These are phyloP conservation scores for Drosophila fuyamai DNA, from an alignment of 1,140 invertebrate genomes.

Conservation along the genomic window DNA sequence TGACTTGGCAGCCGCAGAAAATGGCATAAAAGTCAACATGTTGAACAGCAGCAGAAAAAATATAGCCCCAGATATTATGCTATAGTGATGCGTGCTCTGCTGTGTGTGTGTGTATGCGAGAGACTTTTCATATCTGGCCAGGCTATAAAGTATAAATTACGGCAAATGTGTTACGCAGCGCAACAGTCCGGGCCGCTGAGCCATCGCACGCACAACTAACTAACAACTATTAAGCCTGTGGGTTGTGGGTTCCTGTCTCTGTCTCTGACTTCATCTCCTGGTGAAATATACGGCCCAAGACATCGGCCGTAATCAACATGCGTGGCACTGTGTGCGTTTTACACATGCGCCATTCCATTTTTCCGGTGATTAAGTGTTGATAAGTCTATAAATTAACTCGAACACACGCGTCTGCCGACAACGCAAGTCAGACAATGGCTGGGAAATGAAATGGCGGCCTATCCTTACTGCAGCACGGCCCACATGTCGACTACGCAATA, in stretches of 20 bases:
- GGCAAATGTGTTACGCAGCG: constrained; percentile 67
- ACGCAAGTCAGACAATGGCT: constrained; percentile 34
- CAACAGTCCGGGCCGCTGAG: constrained; percentile 13
- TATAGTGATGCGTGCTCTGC: constrained; percentile 17
- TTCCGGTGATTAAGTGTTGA: constrained; percentile 83
- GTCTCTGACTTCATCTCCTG: constrained; percentile 34
- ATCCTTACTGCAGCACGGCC: constrained; percentile 7
- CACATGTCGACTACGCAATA: constrained; percentile 33
- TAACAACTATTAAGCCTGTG: constrained; percentile 80
- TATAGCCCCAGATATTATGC: constrained; percentile 69
- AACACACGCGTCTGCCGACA: constrained; percentile 58
- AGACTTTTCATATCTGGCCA: constrained; percentile 78
- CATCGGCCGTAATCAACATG: constrained; percentile 72
- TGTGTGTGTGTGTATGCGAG: constrained; percentile 20
- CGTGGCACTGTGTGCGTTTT: constrained; percentile 66
- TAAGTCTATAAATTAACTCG: constrained; percentile 82
- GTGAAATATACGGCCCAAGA: constrained; percentile 54
- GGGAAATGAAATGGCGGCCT: not conserved
- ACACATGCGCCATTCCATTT: constrained; percentile 69
- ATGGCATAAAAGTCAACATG: constrained; percentile 82
- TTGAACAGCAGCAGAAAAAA: constrained; percentile 72
- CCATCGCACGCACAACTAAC: constrained; percentile 73
- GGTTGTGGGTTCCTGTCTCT: constrained; percentile 5
- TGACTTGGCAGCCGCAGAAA: constrained; percentile 75
- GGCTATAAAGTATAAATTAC: constrained; percentile 83